These are phyloP conservation scores for Ophion costatus DNA, from an alignment of 2,888 invertebrate genomes.

Conservation along the genomic window DNA sequence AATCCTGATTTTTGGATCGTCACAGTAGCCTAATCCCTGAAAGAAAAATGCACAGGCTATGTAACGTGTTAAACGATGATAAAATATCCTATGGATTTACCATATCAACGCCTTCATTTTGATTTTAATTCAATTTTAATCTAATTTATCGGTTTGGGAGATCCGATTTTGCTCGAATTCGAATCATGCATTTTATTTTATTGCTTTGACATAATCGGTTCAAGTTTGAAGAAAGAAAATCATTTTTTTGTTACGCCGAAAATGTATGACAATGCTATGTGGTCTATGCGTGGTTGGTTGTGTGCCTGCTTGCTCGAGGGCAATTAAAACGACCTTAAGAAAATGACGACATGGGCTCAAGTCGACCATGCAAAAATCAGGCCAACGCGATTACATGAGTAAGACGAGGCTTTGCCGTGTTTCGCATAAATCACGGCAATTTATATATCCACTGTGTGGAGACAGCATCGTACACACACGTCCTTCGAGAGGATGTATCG, in stretches of 20 bases:
- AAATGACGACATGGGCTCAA: slow-evolving; percentile 37
- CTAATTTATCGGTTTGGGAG: too few relatives aligned
- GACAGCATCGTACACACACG: slow-evolving; percentile 4
- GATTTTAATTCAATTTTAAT: too few relatives aligned
- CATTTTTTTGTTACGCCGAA: background rate
- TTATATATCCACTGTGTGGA: slow-evolving; percentile 35
- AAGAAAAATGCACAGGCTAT: too few relatives aligned
- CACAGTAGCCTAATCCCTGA: too few relatives aligned
- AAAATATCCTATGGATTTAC: too few relatives aligned
- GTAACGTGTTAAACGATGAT: too few relatives aligned
- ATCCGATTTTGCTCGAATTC: background rate
- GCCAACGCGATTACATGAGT: slow-evolving; percentile 63
- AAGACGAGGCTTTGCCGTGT: slow-evolving; percentile 39
- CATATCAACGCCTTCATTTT: too few relatives aligned
- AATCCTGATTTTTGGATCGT: too few relatives aligned
- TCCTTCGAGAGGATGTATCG: slow-evolving; percentile 45
- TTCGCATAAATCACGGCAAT: slow-evolving; percentile 48
- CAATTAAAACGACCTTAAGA: slow-evolving; percentile 41
- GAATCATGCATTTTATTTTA: background rate
- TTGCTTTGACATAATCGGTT: background rate
- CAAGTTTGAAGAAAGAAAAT: background rate
- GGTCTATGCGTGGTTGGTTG: background rate
- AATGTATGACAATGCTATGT: background rate
- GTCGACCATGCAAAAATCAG: slow-evolving; percentile 59
- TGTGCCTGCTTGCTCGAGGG: background rate